phyloP scores from a whole-genome alignment of 2,888 invertebrate species.

The Philereme transversata region DNA sequence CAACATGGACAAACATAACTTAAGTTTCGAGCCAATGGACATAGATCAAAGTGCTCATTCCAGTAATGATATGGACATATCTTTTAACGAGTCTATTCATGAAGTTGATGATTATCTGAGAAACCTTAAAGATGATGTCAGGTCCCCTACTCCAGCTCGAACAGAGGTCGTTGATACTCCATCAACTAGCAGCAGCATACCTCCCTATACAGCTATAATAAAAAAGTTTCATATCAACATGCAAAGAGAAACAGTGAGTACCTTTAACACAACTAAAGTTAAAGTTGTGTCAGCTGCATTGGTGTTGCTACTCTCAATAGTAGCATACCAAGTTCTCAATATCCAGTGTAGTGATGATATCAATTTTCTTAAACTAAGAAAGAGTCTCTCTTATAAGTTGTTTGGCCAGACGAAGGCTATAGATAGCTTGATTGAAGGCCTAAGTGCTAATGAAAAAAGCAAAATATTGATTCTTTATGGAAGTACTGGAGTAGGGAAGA shows the following conservation, averaged over 20 bases:
- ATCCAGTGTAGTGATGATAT: conserved; percentile 59
- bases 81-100: conserved; percentile 45
- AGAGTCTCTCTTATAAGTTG: conserved; percentile 51
- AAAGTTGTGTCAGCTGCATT: conserved; percentile 39
- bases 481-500: conserved; percentile 77
- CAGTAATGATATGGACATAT: conserved; percentile 61
- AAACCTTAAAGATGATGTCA: conserved; percentile 10
- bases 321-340: conserved; percentile 48
- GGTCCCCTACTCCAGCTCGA: conserved; percentile 5
- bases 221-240: conserved; percentile 55
- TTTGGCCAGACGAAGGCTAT: conserved; percentile 66
- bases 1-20: conserved; percentile 46
- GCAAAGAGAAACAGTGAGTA: conserved; percentile 37
- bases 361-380: conserved; percentile 45
- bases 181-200: neutral
- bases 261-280: conserved; percentile 23
- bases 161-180: neutral
- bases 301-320: conserved; percentile 47
- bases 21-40: conserved; percentile 74
- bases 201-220: conserved; percentile 31
- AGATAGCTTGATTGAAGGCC: conserved; percentile 50
- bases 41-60: conserved; percentile 69
- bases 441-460: conserved; percentile 48
- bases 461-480: conserved; percentile 72
- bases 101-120: conserved; percentile 19